Conservation (phyloP, 2,888 invertebrate species). For the Cyclophora punctaria region DNA sequence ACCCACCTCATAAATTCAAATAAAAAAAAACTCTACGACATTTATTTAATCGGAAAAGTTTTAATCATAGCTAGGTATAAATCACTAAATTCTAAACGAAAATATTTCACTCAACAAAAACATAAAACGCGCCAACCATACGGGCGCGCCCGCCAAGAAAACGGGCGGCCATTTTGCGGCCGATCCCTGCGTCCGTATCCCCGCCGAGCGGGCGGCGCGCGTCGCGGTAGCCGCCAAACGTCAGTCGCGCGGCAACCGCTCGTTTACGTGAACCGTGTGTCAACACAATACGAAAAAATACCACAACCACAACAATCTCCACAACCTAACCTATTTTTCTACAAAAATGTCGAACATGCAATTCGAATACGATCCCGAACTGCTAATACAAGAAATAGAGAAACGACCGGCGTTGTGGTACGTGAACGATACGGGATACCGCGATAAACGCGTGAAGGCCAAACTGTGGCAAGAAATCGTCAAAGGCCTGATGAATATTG, state of each 20-base stretch:
- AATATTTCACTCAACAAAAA: constrained; percentile 1
- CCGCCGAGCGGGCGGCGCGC: constrained; percentile 7
- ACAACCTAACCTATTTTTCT: no score
- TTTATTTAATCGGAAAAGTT: not conserved
- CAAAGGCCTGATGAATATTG: constrained; percentile 42
- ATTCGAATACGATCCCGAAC: constrained; percentile 65
- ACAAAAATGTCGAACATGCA: constrained; percentile 32
- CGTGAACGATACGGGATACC: constrained; percentile 47
- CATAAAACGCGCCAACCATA: constrained; percentile 28
- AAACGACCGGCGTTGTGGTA: constrained; percentile 66
- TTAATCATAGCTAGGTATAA: not conserved
- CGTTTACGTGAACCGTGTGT: constrained; percentile 18
- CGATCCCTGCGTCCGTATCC: constrained; percentile 49
- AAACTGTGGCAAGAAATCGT: constrained; percentile 59
- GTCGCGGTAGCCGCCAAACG: constrained; percentile 32
- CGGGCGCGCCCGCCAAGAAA: constrained; percentile 3
- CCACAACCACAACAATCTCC: not conserved
- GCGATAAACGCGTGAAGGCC: constrained; percentile 41
- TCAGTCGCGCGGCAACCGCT: constrained; percentile 60
- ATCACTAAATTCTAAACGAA: no score
- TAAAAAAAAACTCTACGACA: not conserved
- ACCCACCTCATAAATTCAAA: no score
- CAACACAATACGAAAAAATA: constrained; percentile 25
- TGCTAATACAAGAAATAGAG: constrained; percentile 54
- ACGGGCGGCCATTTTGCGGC: constrained; percentile 51